Base-by-base conservation (phyloP, 2,888 invertebrate genomes). In the Byasa hedistus region DNA sequence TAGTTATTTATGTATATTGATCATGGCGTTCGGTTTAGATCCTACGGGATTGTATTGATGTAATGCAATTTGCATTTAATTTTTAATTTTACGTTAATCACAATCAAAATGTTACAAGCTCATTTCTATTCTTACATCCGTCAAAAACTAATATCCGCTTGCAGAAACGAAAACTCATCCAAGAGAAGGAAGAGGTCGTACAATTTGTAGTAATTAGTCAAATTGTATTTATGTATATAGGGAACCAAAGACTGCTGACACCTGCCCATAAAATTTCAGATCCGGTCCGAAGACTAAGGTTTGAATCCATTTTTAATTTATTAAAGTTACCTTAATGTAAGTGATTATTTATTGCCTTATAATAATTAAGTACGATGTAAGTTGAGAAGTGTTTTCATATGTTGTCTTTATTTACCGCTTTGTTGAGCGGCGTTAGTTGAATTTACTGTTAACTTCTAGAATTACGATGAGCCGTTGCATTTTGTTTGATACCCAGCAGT, bases 281-380 rank as follows among this genome's bases (percentile, higher is more conserved):
- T 84, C 84, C 83, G 77, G 73, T 76, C 71, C 73, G 75, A 76
- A 72, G 81, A 82, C 80, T 27, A 80, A 77, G 72, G 80, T 78
- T 79, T 70, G 71, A 71, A 82, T 80, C 79, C 81, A 79, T 74
- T 27, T 27, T 82, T 89, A 87, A 87, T 87, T 89, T 89, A 89
- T 90, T 86, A 79, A 88, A 91, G 89, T 91, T 91, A 91, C 90
- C 90, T 84, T 90, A 86, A 81, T 73, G 32, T 89, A 87, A 89
- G 89, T 76, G 73, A 87, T 86, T 88, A 89, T 90, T 91, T 90
- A 90, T 91, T 90, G 75, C 86, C 83, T 89, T 86, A 86, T 85
- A 79, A 75, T 80, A 82, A 77, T 73, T 82, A 81, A 81, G 80
- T 82, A 80, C 76, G 64, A 70, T 52, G 61, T 57, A 27, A 54